Evolutionary conservation across 2,113 vertebrate species (phyloP), one percentile per base, ranked within the genome.

Genomic region (Tetraodon nigroviridis): DNA sequence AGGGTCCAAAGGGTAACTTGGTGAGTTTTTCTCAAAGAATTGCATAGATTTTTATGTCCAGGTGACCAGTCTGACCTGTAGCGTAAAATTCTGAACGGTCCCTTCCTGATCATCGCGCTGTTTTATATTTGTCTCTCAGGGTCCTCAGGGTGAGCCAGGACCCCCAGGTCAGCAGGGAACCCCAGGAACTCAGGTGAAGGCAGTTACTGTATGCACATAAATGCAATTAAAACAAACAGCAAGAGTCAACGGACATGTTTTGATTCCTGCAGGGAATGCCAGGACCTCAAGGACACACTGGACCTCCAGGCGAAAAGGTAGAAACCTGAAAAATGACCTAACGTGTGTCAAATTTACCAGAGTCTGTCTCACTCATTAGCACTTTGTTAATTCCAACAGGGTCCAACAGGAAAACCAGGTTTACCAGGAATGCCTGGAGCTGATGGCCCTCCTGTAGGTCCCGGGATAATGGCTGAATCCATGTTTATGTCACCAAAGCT

Each of bases 281-380:
- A 53, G 96, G 96, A 89, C 96, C 96, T 2, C 96, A 99, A 89
- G 96, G 96, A 69, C 86, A 94, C 56, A 91, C 94, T n/a, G 96
- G 96, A 81, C 93, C 93, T 54, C 95, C 95, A 48, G 96, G 96
- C 84, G 95, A 97, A 87, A 99, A 98, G 88, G 96, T 98, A 76
- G 79, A 54, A 7, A 27, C 24, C 24, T 27, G 24, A 27, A 27
- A 27, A 27, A 4, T 27, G 24, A 5, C 24, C 7, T 27, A 27
- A 6, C 7, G 24, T 27, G 24, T 27, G 24, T 27, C 24, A 27
- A 6, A 27, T 27, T 27, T 6, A 3, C 24, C 24, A 3, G 24
- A 27, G 24, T 24, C 22, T 27, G 24, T 27, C 16, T 44, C 22
- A 24, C 14, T 69, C 8, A 18, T 55, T 4, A 52, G 16, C 47